Base-by-base conservation (phyloP, 2,888 invertebrate species). In the Neoitamus cyanurus region DNA sequence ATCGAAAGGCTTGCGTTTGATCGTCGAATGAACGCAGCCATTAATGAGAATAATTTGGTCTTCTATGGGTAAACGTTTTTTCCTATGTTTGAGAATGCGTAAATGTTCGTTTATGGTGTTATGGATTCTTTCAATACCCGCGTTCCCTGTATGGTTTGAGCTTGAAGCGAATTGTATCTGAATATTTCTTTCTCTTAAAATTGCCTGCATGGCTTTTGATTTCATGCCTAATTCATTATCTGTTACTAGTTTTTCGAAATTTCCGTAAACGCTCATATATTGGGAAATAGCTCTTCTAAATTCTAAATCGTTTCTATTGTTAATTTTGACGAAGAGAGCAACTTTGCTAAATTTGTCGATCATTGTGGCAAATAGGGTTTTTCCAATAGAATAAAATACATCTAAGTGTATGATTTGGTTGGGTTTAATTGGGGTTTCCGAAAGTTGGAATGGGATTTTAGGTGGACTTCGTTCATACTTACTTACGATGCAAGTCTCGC, bases 331-430 rank as follows among this genome's bases (percentile, higher is more conserved):
- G 15, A 30, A 28, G 7, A 13, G n/a, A n/a, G 2, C 72, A n/a
- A 34, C 34, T 73, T 73, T 73, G n/a, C 15, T 7, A n/a, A 73
- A 73, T 34, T 73, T 6, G 11, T 73, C 36, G 37, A 37, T 69
- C 25, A 58, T 15, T 15, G 78, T 72, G n/a, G 1, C 13, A 80
- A 84, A 72, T 48, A 13, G 3, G 48, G 30, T 80, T 46, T 83
- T 31, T 73, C 82, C 9, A 31, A 73, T 48, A 7, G 37, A 69
- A 25, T 78, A 84, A n/a, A 80, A 84, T 36, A 84, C 25, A 72
- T 84, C 58, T 11, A 84, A 25, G n/a, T 85, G 84, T 7, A 83
- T 30, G 34, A 83, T 85, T 83, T 83, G 20, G 28, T 85, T 37
- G 28, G 69, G 73, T 34, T 30, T 75, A 13, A 15, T 82, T 31